Evolutionary conservation across 1,140 invertebrate genomes (phyloP).

Genomic region (Aporrectodea caliginosa): DNA sequence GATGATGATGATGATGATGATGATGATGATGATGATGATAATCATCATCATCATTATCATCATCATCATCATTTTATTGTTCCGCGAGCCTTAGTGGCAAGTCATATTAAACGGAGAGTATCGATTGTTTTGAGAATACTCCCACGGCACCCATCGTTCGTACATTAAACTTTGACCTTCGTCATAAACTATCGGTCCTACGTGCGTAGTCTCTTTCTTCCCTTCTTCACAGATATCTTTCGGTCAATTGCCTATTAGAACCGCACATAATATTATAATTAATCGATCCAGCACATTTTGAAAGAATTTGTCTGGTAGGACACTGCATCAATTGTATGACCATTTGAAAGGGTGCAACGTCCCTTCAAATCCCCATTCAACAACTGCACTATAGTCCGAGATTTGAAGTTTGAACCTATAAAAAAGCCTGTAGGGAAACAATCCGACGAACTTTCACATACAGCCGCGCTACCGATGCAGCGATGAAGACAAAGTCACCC

Average conservation of each 20-base stretch:
- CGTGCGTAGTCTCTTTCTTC: background rate
- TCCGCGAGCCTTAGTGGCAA: background rate
- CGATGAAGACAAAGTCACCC: background rate
- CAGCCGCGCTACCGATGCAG: background rate
- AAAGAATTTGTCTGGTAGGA: too few species aligned
- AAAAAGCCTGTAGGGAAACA: background rate
- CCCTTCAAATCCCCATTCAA: too few species aligned
- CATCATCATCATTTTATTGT: background rate
- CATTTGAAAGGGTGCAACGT: too few species aligned
- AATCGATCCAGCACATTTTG: too few species aligned
- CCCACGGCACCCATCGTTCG: too few species aligned
- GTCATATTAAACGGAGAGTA: background rate
- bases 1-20: background rate
- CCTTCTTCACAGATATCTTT: background rate
- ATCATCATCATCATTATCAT: background rate
- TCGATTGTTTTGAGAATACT: background rate
- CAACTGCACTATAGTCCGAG: too few species aligned
- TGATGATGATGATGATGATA: background rate
- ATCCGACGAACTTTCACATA: background rate
- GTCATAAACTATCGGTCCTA: background rate
- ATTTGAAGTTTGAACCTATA: background rate
- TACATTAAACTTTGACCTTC: too few species aligned
- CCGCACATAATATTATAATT: too few species aligned
- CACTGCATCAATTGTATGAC: too few species aligned
- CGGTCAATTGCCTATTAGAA: too few species aligned